Conservation (phyloP, 2,113 vertebrate species). For the Puffinus mauretanicus region DNA sequence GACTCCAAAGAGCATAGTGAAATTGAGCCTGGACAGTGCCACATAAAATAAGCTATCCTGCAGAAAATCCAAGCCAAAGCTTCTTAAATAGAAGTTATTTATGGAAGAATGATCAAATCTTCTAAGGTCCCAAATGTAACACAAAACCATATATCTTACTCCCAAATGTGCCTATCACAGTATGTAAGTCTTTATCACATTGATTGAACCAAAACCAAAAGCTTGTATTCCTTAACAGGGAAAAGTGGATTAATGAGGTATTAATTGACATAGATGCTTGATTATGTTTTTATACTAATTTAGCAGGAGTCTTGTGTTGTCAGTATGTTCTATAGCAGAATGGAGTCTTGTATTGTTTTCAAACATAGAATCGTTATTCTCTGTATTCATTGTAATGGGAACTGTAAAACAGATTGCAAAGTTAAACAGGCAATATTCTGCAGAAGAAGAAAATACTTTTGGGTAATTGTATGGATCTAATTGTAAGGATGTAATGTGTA, state of each 20-base stretch:
- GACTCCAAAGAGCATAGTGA: conserved; percentile 16
- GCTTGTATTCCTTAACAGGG: neutral
- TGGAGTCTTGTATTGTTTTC: neutral
- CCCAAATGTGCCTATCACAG: neutral
- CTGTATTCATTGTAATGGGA: neutral
- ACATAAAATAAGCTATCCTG: neutral
- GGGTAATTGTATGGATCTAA: neutral
- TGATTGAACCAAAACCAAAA: neutral
- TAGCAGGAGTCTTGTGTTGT: neutral
- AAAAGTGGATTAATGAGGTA: neutral
- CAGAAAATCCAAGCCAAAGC: neutral
- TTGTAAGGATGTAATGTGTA: neutral
- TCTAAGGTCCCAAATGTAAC: neutral
- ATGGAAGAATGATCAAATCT: neutral
- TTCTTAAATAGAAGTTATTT: neutral
- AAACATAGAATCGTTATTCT: neutral
- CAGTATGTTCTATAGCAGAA: neutral
- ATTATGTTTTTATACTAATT: neutral
- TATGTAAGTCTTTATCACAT: neutral
- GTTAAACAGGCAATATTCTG: neutral
- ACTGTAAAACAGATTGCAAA: neutral
- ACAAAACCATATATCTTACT: neutral
- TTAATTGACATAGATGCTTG: neutral
- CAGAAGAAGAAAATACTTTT: neutral
- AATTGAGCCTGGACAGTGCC: neutral